These are phyloP conservation scores for Hanleya hanleyi DNA, from an alignment of 2,888 invertebrate genomes.

Conservation along the genomic window DNA sequence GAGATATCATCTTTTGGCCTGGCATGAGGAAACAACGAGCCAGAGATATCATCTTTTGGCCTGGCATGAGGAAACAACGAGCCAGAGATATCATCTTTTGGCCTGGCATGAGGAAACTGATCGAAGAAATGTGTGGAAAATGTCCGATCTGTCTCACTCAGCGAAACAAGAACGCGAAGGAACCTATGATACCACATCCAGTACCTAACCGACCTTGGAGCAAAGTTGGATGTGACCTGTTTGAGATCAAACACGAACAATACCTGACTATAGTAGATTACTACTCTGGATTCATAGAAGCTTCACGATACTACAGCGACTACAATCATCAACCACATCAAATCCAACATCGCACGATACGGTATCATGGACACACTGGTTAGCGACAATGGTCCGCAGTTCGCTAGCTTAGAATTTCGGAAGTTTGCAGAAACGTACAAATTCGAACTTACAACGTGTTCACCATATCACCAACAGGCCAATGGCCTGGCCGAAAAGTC, in stretches of 20 bases:
- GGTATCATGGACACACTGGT: slow-evolving; percentile 35
- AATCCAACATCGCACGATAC: slow-evolving; percentile 33
- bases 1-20: slow-evolving; percentile 6
- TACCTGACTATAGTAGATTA: slow-evolving; percentile 29
- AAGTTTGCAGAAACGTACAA: slow-evolving; percentile 13
- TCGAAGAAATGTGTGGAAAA: slow-evolving; percentile 10
- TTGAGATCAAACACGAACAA: slow-evolving; percentile 9
- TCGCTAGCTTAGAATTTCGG: slow-evolving; percentile 31
- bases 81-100: slow-evolving; percentile 25
- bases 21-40: slow-evolving; percentile 20
- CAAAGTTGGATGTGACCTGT: slow-evolving; percentile 24
- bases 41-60: slow-evolving; percentile 4
- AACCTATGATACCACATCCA: slow-evolving; percentile 28
- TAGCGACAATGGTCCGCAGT: slow-evolving; percentile 43
- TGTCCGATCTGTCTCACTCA: slow-evolving; percentile 16
- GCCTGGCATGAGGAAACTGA: slow-evolving; percentile 24
- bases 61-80: slow-evolving; percentile 11
- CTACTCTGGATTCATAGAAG: slow-evolving; percentile 22
- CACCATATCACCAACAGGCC: slow-evolving; percentile 35
- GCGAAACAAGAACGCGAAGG: slow-evolving; percentile 6
- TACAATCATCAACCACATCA: slow-evolving; percentile 15
- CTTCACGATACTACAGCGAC: slow-evolving; percentile 2
- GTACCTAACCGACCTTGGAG: slow-evolving; percentile 18
- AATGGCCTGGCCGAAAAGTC: slow-evolving; percentile 44
- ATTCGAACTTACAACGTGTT: slow-evolving; percentile 24